phyloP scores from a whole-genome alignment of 2,113 vertebrate species.

The Artemisiospiza belli region DNA sequence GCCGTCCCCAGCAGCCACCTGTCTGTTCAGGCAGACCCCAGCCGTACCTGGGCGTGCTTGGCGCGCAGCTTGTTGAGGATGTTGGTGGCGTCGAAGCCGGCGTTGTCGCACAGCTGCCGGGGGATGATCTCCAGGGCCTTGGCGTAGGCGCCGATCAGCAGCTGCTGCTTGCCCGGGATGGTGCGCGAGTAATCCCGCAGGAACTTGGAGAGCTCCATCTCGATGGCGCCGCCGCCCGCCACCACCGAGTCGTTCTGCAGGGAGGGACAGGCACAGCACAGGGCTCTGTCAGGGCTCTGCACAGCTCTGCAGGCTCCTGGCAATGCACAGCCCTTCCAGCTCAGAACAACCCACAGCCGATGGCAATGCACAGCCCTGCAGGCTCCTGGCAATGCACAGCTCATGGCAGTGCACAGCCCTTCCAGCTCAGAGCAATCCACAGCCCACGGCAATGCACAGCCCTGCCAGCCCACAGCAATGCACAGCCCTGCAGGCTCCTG shows the following conservation, averaged over 20 bases:
- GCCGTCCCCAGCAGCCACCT: neutral
- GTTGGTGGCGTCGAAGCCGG: conserved; percentile 98
- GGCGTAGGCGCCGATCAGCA: conserved; percentile 94
- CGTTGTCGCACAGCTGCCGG: conserved; percentile 96
- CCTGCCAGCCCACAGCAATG: too few species aligned
- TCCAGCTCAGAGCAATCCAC: too few species aligned
- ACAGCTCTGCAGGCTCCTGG: neutral
- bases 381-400: too few species aligned
- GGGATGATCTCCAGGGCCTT: conserved; percentile 97
- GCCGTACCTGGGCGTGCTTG: conserved; percentile 91
- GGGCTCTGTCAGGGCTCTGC: neutral
- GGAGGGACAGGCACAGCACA: neutral
- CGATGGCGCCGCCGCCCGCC: conserved; percentile 92
- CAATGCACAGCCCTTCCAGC: neutral
- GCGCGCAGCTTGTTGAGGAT: conserved; percentile 97
- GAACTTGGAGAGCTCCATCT: conserved; percentile 97
- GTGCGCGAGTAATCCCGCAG: conserved; percentile 94
- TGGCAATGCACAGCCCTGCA: too few species aligned
- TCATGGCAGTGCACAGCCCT: too few species aligned
- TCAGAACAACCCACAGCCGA: too few species aligned
- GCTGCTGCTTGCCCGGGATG: conserved; percentile 97
- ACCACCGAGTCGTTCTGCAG: conserved; percentile 92
- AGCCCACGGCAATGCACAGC: too few species aligned
- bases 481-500: too few species aligned
- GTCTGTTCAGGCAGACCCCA: fast-evolving